These are phyloP conservation scores for Zaprionus taronus DNA, from an alignment of 1,140 invertebrate genomes.

Conservation along the genomic window DNA sequence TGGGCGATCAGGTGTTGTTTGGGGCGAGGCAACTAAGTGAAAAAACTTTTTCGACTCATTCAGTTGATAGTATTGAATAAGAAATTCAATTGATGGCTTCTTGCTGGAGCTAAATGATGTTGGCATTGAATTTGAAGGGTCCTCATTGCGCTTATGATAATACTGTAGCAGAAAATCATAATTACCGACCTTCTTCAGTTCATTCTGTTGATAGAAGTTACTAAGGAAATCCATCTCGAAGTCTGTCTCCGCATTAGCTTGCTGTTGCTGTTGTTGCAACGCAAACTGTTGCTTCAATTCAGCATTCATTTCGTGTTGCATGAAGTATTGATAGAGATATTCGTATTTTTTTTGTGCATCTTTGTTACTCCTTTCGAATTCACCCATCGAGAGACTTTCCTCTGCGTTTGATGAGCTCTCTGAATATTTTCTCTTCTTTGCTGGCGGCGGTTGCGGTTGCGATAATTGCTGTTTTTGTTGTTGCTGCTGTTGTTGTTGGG, in stretches of 20 bases:
- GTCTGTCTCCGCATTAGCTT: constrained; percentile 45
- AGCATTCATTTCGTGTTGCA: constrained; percentile 68
- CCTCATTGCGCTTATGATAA: constrained; percentile 63
- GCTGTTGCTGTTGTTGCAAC: constrained; percentile 40
- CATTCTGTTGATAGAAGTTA: constrained; percentile 80
- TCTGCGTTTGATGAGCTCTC: constrained; percentile 69
- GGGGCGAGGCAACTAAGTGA: constrained; percentile 84
- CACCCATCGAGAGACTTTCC: constrained; percentile 46
- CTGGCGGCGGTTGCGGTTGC: constrained; percentile 33
- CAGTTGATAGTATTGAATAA: constrained; percentile 81
- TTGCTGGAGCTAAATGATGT: constrained; percentile 61
- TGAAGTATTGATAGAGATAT: constrained; percentile 77
- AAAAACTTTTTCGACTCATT: constrained; percentile 84
- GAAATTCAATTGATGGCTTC: constrained; percentile 76
- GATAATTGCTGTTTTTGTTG: constrained; percentile 65
- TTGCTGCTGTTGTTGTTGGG: constrained; percentile 85
- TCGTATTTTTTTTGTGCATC: constrained; percentile 61
- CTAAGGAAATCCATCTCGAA: constrained; percentile 70
- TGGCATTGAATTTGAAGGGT: constrained; percentile 24
- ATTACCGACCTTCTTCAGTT: constrained; percentile 71
- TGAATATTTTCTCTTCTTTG: constrained; percentile 77
- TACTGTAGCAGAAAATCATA: constrained; percentile 81
- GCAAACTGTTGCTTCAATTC: constrained; percentile 74
- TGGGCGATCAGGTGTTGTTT: constrained; percentile 69
- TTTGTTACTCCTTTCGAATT: constrained; percentile 35